phyloP scores from a whole-genome alignment of 2,888 invertebrate species.

The Idaea biselata region DNA sequence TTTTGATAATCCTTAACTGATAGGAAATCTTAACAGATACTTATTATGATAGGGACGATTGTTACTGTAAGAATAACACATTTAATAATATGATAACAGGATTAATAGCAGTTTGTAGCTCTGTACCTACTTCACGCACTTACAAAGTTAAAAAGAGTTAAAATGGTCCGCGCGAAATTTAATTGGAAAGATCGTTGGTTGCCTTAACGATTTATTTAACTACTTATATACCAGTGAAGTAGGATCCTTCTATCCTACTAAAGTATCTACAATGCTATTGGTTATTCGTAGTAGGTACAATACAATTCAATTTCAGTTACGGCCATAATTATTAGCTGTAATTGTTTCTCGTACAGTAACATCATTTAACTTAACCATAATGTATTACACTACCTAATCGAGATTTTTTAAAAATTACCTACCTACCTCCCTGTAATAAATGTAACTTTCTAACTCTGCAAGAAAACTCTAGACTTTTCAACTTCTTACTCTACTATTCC shows the following conservation, averaged over 20 bases:
- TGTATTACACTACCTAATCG: too few species aligned
- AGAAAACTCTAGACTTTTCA: too few species aligned
- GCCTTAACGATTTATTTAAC: constrained; percentile 13
- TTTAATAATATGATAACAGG: constrained; percentile 13
- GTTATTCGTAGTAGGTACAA: neutral
- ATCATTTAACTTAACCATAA: too few species aligned
- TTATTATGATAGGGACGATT: constrained; percentile 45
- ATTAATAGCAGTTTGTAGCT: constrained; percentile 1
- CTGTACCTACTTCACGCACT: constrained; percentile 21
- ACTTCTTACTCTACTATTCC: too few species aligned
- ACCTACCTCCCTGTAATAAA: too few species aligned
- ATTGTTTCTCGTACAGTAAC: too few species aligned
- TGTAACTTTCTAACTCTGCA: too few species aligned
- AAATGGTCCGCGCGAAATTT: constrained; percentile 47
- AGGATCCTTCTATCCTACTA: too few species aligned
- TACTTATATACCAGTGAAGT: neutral
- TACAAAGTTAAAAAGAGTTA: constrained; percentile 38
- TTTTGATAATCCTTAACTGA: constrained; percentile 74
- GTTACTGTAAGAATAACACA: constrained; percentile 18
- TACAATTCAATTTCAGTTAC: neutral
- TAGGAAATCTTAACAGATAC: constrained; percentile 63
- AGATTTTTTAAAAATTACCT: too few species aligned
- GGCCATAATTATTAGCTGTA: too few species aligned
- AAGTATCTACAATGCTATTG: too few species aligned
- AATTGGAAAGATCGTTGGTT: constrained; percentile 34